phyloP scores from a whole-genome alignment of 2,888 invertebrate genomes.

The Epinotia nisella region DNA sequence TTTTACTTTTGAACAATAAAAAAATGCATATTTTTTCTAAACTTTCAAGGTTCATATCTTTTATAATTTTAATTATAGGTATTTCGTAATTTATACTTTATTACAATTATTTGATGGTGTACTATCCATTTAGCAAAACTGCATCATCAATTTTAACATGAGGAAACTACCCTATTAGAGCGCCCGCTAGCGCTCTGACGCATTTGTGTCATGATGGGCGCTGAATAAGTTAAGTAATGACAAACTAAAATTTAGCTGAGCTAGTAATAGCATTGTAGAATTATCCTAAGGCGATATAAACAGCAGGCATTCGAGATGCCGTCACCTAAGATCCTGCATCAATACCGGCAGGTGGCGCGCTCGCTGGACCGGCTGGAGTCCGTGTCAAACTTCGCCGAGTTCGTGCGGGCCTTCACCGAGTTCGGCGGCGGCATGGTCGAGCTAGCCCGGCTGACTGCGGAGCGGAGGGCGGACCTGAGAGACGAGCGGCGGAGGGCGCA shows the following conservation, averaged over 20 bases:
- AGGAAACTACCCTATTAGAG: too few species aligned
- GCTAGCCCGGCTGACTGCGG: constrained; percentile 95
- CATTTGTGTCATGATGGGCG: too few species aligned
- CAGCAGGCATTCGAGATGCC: constrained; percentile 44
- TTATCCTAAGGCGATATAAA: constrained; percentile 36
- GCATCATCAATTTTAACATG: too few species aligned
- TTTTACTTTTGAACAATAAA: too few species aligned
- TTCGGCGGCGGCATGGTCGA: constrained; percentile 99
- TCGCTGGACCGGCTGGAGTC: constrained; percentile 93
- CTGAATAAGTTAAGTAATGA: too few species aligned
- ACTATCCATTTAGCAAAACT: too few species aligned
- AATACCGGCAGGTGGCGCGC: constrained; percentile 87
- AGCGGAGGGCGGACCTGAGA: constrained; percentile 92
- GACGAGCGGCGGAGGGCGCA: constrained; percentile 98
- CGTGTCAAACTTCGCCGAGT: constrained; percentile 97
- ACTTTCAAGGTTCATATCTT: too few species aligned
- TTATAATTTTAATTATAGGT: too few species aligned
- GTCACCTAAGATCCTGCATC: constrained; percentile 42
- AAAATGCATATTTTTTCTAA: too few species aligned
- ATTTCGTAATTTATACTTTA: too few species aligned
- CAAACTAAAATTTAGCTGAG: neutral
- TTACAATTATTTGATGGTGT: too few species aligned
- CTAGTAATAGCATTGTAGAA: neutral
- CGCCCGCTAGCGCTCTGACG: too few species aligned
- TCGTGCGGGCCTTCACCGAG: constrained; percentile 99